These are phyloP conservation scores for Dendrolimus houi DNA, from an alignment of 2,888 invertebrate species.

Conservation along the genomic window DNA sequence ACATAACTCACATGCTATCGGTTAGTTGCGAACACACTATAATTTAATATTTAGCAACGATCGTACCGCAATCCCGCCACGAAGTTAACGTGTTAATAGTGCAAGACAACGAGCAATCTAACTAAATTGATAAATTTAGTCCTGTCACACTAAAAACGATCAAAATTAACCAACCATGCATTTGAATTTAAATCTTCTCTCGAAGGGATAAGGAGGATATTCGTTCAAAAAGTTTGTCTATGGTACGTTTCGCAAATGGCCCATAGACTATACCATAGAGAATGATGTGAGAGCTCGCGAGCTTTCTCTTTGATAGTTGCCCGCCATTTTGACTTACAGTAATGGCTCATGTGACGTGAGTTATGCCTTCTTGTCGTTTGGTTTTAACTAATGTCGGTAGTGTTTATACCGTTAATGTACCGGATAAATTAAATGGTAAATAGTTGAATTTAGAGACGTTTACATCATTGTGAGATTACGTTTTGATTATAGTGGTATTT, in stretches of 20 bases:
- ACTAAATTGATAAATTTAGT: conserved; percentile 65
- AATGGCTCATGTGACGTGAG: conserved; percentile 60
- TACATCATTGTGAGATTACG: neutral
- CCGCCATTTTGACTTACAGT: conserved; percentile 73
- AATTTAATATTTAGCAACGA: conserved; percentile 58
- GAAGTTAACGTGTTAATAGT: conserved; percentile 63
- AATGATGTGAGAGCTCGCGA: conserved; percentile 67
- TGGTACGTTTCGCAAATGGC: conserved; percentile 41
- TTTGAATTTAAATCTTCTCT: conserved; percentile 19
- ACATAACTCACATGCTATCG: neutral
- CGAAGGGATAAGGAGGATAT: conserved; percentile 18
- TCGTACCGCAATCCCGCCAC: conserved; percentile 30
- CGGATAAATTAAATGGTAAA: conserved; percentile 49
- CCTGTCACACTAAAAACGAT: conserved; percentile 45
- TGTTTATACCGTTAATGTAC: conserved; percentile 44
- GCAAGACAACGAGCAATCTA: conserved; percentile 57
- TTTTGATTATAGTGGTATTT: too few species aligned
- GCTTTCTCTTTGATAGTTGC: conserved; percentile 71
- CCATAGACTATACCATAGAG: conserved; percentile 58
- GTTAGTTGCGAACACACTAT: conserved; percentile 31
- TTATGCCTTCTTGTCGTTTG: conserved; percentile 62
- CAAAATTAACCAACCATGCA: conserved; percentile 20
- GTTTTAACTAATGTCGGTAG: conserved; percentile 60
- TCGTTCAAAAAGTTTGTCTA: conserved; percentile 20
- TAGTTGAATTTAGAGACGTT: conserved; percentile 17